Evolutionary conservation across 2,888 invertebrate genomes (phyloP).

Genomic region (Oxystoma pomonae): DNA sequence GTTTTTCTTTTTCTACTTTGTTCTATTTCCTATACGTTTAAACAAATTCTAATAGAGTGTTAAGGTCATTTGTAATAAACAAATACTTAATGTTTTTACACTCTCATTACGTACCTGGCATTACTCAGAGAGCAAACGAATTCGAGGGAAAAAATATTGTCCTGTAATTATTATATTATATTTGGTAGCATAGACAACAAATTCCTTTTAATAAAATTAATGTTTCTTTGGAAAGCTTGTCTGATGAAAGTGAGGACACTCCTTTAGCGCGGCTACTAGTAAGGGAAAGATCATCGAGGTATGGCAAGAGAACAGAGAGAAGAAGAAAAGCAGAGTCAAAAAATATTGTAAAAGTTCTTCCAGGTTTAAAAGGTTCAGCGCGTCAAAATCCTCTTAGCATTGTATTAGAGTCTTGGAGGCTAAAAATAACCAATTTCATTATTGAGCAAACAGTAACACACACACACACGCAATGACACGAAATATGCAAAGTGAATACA

Average conservation of each 20-base stretch:
- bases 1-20: too few relatives aligned
- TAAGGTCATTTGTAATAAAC: too few relatives aligned
- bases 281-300: neutral
- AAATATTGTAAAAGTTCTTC: neutral
- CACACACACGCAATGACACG: constrained; percentile 1
- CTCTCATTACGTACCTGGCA: too few relatives aligned
- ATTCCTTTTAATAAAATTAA: neutral
- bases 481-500: neutral
- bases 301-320: neutral
- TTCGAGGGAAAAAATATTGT: too few relatives aligned
- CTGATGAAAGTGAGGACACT: neutral
- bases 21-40: too few relatives aligned
- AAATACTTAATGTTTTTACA: too few relatives aligned
- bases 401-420: neutral
- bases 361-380: neutral
- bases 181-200: too few relatives aligned
- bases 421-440: neutral
- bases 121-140: too few relatives aligned
- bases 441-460: neutral
- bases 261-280: neutral
- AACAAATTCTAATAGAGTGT: too few relatives aligned
- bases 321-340: neutral
- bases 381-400: neutral
- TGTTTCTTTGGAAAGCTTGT: neutral
- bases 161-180: too few relatives aligned